Percentiles rank a stretch among this genome's conserved stretches.
phyloP scores from a whole-genome alignment of 2,888 invertebrate species.

The Tipula vernalis region DNA sequence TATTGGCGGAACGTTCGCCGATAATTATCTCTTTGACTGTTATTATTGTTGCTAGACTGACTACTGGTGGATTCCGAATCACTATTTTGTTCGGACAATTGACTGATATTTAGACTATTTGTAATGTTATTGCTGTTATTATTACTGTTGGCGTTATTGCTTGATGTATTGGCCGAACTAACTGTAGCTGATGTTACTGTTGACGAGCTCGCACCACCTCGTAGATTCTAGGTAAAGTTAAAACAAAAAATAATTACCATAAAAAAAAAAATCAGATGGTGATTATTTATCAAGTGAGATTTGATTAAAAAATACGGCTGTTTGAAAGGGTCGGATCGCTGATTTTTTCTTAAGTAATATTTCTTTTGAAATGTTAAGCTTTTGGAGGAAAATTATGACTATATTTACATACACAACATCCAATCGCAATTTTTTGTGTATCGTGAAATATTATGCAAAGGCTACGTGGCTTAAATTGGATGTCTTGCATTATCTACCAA shows the following conservation, averaged over 20 bases:
- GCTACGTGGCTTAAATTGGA: too few relatives aligned
- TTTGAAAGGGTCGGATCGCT: too few relatives aligned
- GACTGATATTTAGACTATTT: neutral
- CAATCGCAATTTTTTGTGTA: too few relatives aligned
- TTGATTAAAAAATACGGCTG: too few relatives aligned
- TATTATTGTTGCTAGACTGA: neutral
- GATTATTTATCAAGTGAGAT: too few relatives aligned
- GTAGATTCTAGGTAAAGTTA: neutral
- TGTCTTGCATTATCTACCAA: too few relatives aligned
- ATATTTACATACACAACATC: too few relatives aligned
- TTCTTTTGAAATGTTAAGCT: too few relatives aligned
- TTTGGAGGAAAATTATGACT: too few relatives aligned
- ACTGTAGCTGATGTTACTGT: slow-evolving; percentile 16
- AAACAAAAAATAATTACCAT: neutral
- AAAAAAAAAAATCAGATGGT: neutral
- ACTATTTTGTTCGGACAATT: neutral
- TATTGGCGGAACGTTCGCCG: neutral
- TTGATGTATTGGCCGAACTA: neutral
- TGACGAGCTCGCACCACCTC: slow-evolving; percentile 11
- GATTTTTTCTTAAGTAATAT: too few relatives aligned
- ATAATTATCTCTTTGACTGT: neutral
- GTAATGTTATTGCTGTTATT: neutral
- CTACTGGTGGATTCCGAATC: neutral
- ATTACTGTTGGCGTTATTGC: neutral
- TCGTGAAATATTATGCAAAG: too few relatives aligned